Percentiles rank a stretch among this genome's conserved stretches.
Conservation (phyloP, 2,888 invertebrate species). For the Ectemnius continuus region DNA sequence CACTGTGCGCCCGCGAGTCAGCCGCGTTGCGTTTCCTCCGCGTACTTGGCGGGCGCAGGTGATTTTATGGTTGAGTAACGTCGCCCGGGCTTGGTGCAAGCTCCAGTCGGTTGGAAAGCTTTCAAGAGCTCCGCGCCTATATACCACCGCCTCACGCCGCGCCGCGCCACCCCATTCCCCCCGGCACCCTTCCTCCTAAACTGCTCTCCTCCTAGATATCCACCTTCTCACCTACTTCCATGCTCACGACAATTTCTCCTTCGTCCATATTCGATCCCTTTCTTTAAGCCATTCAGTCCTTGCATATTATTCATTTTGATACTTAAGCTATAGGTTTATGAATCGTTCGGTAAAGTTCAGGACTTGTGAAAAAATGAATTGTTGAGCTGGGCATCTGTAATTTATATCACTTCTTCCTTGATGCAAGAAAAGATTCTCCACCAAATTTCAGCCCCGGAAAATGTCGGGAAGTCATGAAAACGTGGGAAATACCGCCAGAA, state of each 20-base stretch:
- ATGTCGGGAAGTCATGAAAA: too few species aligned
- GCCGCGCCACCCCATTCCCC: too few species aligned
- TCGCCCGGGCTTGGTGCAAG: conserved; percentile 29
- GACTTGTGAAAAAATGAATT: too few species aligned
- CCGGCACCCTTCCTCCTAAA: background rate
- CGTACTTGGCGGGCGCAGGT: conserved; percentile 22
- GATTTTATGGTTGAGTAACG: conserved; percentile 53
- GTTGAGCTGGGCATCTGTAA: too few species aligned
- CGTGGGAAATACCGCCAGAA: too few species aligned
- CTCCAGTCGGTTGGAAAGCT: conserved; percentile 46
- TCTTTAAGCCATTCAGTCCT: too few species aligned
- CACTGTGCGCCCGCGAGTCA: background rate
- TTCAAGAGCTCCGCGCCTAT: conserved; percentile 26
- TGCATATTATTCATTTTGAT: too few species aligned
- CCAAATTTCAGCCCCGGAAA: too few species aligned
- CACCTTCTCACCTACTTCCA: conserved; percentile 2
- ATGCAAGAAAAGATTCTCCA: too few species aligned
- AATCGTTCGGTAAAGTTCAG: too few species aligned
- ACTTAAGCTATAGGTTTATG: too few species aligned
- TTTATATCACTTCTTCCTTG: too few species aligned
- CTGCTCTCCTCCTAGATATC: background rate
- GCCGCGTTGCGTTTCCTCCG: background rate
- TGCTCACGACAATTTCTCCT: background rate
- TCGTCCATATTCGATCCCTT: background rate
- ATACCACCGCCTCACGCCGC: background rate